phyloP scores from a whole-genome alignment of 2,888 invertebrate genomes.

The Myopa testacea region DNA sequence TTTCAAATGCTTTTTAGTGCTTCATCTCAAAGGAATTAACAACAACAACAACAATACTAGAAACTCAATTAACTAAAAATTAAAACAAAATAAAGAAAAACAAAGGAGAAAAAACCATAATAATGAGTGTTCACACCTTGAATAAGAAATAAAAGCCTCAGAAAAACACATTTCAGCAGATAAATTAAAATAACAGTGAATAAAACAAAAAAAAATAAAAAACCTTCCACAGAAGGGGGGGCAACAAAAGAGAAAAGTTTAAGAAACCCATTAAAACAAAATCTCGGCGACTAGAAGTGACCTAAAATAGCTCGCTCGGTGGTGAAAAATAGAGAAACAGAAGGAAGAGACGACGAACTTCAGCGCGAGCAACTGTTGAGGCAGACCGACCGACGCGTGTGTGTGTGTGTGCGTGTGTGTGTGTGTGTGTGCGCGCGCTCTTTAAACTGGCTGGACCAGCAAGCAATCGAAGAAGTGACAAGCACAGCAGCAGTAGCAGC shows the following conservation, averaged over 20 bases:
- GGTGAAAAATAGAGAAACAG: constrained; percentile 14
- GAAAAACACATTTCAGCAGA: constrained; percentile 5
- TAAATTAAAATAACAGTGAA: constrained; percentile 41
- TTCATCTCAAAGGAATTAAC: too few relatives aligned
- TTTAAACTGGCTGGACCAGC: constrained; percentile 28
- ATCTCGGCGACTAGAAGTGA: constrained; percentile 34
- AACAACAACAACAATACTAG: too few relatives aligned
- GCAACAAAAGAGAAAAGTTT: constrained; percentile 38
- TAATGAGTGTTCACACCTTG: neutral
- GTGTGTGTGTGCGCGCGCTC: neutral
- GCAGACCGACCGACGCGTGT: constrained; percentile 2
- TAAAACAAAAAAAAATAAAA: constrained; percentile 33
- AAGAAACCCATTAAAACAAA: constrained; percentile 38
- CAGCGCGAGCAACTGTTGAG: constrained; percentile 22
- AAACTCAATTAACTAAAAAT: neutral
- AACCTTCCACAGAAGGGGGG: neutral
- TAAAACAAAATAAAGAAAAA: neutral
- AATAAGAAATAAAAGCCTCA: constrained; percentile 33
- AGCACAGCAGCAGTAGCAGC: constrained; percentile 22
- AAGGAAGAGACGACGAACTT: neutral
- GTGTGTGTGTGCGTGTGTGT: constrained; percentile 19
- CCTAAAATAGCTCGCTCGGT: constrained; percentile 33
- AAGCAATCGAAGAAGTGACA: constrained; percentile 6
- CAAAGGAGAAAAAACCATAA: constrained; percentile 26
- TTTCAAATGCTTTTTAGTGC: too few relatives aligned